Evolutionary conservation across 2,797 vertebrate species (phyloP).

Genomic region (Philypnodon macrostomus): DNA sequence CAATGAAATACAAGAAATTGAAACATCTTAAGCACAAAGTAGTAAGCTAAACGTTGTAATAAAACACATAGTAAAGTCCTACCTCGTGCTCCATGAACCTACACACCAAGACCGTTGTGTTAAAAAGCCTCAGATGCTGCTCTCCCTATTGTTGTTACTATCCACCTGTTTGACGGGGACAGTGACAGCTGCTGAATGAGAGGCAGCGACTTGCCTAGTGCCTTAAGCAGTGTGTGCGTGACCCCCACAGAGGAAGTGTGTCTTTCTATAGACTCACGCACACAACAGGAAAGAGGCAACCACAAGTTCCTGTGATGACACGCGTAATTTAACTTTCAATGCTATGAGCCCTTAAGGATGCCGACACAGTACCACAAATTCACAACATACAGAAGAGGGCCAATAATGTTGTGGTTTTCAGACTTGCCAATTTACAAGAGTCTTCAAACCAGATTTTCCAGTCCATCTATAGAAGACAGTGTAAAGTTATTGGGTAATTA

Average conservation of each 20-base stretch:
- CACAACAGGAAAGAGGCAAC: constrained; percentile 78
- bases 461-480: no score
- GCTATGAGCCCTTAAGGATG: neutral
- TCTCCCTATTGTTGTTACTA: constrained; percentile 15
- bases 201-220: constrained; percentile 10
- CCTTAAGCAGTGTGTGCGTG: constrained; percentile 15
- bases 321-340: constrained; percentile 15
- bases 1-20: neutral
- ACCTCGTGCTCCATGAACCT: constrained; percentile 80
- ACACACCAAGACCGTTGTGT: constrained; percentile 5
- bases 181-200: constrained; percentile 44
- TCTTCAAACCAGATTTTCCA: no score
- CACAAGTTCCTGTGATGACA: constrained; percentile 83
- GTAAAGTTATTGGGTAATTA: no score
- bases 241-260: constrained; percentile 33
- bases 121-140: constrained; percentile 20
- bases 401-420: no score
- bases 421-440: no score
- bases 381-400: no score
- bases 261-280: constrained; percentile 23
- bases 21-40: neutral
- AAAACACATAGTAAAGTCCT: constrained; percentile 26
- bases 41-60: no score
- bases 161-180: constrained; percentile 40
- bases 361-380: no score